Evolutionary conservation across 2,888 invertebrate species (phyloP).

Genomic region (Eupithecia pulchellata): DNA sequence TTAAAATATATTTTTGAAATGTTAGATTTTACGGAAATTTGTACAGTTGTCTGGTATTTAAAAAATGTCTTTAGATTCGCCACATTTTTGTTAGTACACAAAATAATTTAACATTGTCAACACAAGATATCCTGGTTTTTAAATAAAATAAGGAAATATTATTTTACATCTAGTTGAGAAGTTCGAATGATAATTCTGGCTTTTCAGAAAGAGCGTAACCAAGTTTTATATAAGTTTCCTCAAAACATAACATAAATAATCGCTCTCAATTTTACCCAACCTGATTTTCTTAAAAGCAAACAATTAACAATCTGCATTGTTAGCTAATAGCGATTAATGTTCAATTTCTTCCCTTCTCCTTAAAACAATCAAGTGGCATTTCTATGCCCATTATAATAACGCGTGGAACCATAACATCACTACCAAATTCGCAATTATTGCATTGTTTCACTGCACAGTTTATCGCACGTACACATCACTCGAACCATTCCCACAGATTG

Average conservation of each 20-base stretch:
- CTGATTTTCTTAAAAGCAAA: background rate
- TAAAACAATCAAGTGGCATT: background rate
- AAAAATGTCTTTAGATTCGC: background rate
- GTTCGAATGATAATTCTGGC: background rate
- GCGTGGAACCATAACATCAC: constrained; percentile 17
- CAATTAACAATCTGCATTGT: background rate
- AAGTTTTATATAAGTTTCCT: background rate
- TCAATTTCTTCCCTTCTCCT: background rate
- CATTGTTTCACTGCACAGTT: constrained; percentile 36
- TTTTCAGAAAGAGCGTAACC: background rate
- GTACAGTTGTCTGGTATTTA: background rate
- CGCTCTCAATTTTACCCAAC: background rate
- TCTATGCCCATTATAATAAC: constrained; percentile 9
- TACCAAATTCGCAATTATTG: constrained; percentile 29
- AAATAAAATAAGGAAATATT: background rate
- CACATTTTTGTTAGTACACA: background rate
- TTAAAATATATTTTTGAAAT: background rate
- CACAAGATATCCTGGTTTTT: background rate
- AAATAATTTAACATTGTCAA: background rate
- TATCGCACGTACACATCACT: constrained; percentile 59
- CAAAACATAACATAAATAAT: background rate
- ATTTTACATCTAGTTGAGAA: background rate
- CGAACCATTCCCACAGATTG: constrained; percentile 82
- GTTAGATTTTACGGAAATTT: background rate
- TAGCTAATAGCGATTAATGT: background rate